Evolutionary conservation across 2,888 invertebrate genomes (phyloP).

Genomic region (Scaptomyza tumidula): DNA sequence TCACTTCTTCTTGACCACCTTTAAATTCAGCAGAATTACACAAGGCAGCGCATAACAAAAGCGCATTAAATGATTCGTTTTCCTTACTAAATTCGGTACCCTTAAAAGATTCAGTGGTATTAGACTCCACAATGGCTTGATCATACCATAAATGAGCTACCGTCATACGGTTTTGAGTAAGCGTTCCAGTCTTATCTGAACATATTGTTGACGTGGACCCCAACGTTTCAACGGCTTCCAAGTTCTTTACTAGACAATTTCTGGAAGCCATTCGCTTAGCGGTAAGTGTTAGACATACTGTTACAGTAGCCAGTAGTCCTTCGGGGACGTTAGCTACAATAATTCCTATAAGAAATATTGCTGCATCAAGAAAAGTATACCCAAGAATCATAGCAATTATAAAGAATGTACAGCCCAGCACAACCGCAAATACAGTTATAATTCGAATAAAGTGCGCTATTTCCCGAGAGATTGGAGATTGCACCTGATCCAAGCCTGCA

Average conservation of each 20-base stretch:
- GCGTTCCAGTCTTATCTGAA: conserved; percentile 98
- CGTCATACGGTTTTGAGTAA: conserved; percentile 99
- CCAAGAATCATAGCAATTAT: conserved; percentile 97
- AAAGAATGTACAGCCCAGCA: conserved; percentile 98
- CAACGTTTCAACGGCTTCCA: conserved; percentile 99
- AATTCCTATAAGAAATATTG: conserved; percentile 99
- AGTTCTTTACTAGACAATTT: conserved; percentile 98
- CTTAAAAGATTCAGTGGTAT: conserved; percentile 98
- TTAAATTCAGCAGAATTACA: conserved; percentile 99
- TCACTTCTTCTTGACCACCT: conserved; percentile 94
- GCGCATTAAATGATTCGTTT: conserved; percentile 91
- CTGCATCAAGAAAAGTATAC: conserved; percentile 99
- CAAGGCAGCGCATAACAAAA: conserved; percentile 96
- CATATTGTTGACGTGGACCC: conserved; percentile 99
- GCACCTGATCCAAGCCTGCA: conserved; percentile 95
- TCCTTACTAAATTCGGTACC: conserved; percentile 94
- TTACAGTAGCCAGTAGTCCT: conserved; percentile 98
- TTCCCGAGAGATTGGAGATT: conserved; percentile 99
- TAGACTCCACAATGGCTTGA: conserved; percentile 98
- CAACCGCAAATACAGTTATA: conserved; percentile 97
- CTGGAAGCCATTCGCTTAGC: conserved; percentile 99
- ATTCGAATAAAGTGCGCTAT: conserved; percentile 99
- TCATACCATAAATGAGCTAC: conserved; percentile 99
- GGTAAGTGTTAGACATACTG: conserved; percentile 98
- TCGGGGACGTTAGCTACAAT: conserved; percentile 99